Percentiles rank a stretch among this genome's conserved stretches.
These are phyloP conservation scores for Simalia tracyae DNA, from an alignment of 2,797 vertebrate genomes.

Conservation along the genomic window DNA sequence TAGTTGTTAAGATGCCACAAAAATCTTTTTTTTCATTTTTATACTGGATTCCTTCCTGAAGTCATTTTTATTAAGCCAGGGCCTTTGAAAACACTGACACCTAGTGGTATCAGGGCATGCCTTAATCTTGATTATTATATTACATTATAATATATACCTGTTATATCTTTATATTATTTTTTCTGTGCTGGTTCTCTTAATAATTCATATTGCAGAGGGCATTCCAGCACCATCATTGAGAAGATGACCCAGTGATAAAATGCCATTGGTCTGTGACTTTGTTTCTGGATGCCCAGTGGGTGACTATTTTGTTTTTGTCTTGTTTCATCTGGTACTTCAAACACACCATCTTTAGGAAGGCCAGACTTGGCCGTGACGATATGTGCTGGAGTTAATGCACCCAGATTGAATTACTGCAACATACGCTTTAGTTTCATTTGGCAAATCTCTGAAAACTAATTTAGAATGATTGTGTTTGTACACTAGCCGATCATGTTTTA, in stretches of 20 bases:
- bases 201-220: not conserved
- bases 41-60: not conserved
- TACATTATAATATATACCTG: not conserved
- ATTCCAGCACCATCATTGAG: not conserved
- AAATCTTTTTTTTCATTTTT: not conserved
- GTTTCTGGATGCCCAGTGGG: not conserved
- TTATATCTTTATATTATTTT: not conserved
- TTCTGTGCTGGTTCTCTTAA: not conserved
- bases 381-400: not conserved
- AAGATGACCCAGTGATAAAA: not conserved
- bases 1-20: not conserved
- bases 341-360: not conserved
- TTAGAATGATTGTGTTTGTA: not conserved
- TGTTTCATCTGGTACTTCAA: not conserved
- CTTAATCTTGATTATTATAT: not conserved
- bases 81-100: conserved; percentile 24
- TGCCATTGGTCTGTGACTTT: not conserved
- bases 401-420: not conserved
- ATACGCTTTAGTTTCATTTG: not conserved
- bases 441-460: not conserved
- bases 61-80: not conserved
- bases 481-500: not conserved
- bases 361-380: not conserved
- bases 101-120: conserved; percentile 9
- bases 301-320: not conserved